Percentiles rank a stretch among this genome's conserved stretches.
Conservation (phyloP, 2,113 vertebrate species). For the Lycaon pictus region DNA sequence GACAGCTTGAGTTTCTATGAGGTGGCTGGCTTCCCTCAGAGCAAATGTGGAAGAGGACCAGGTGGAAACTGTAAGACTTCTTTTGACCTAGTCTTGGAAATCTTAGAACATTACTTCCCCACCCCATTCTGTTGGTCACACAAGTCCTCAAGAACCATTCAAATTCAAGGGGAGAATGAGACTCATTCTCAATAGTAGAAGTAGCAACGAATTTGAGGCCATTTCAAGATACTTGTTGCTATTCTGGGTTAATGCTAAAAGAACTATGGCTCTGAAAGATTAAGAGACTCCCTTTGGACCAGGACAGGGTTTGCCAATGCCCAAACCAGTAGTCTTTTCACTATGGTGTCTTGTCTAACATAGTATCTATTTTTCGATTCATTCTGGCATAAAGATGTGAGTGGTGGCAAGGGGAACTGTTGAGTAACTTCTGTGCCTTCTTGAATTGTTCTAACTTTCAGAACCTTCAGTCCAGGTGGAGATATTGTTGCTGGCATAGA, state of each 20-base stretch:
- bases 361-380: background rate
- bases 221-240: background rate
- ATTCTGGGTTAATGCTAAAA: background rate
- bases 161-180: background rate
- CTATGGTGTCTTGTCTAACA: background rate
- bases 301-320: background rate
- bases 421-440: background rate
- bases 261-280: background rate
- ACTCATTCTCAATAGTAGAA: background rate
- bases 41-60: background rate
- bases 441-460: background rate
- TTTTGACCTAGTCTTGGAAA: background rate
- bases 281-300: background rate
- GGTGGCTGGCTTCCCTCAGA: background rate
- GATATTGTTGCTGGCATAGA: background rate
- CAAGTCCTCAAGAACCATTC: background rate
- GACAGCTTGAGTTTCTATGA: background rate
- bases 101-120: background rate
- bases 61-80: background rate
- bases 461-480: background rate
- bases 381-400: background rate
- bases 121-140: background rate
- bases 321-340: background rate
- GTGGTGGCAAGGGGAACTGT: background rate
- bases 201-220: background rate